These are phyloP conservation scores for Siniperca knerii DNA, from an alignment of 2,113 vertebrate genomes.

Conservation along the genomic window DNA sequence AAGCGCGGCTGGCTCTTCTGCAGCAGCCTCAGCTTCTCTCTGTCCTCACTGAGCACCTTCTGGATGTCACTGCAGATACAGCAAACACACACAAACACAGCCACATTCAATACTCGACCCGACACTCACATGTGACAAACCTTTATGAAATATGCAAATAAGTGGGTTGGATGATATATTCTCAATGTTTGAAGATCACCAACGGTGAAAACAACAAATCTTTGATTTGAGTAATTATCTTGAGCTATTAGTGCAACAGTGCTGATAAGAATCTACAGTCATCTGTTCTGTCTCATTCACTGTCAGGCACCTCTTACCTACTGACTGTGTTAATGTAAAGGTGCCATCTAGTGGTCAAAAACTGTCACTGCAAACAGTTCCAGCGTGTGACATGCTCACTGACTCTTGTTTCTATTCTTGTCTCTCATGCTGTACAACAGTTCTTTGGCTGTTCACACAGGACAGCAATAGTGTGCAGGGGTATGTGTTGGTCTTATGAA, in stretches of 20 bases:
- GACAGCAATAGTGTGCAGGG: not conserved
- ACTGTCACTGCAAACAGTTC: not conserved
- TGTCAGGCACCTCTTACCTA: not conserved
- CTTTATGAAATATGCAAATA: not conserved
- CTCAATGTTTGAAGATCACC: not conserved
- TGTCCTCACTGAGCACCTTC: constrained; percentile 89
- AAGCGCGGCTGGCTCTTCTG: constrained; percentile 91
- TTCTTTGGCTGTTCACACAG: not conserved
- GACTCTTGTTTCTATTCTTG: not conserved
- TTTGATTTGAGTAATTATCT: not conserved
- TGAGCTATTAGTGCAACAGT: not conserved
- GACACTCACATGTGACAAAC: not conserved
- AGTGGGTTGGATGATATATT: not conserved
- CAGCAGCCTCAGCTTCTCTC: constrained; percentile 88
- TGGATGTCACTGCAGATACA: constrained; percentile 77
- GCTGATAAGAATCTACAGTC: not conserved
- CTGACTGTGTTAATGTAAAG: not conserved
- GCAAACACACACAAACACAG: constrained; percentile 25
- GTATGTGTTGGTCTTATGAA: no score
- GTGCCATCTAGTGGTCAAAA: constrained; percentile 56
- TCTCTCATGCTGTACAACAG: not conserved
- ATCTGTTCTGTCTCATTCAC: not conserved
- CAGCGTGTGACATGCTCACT: not conserved
- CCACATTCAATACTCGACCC: not conserved
- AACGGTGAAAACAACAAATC: not conserved